Conservation (phyloP, 2,888 invertebrate species). For the Macrosiphum euphorbiae region DNA sequence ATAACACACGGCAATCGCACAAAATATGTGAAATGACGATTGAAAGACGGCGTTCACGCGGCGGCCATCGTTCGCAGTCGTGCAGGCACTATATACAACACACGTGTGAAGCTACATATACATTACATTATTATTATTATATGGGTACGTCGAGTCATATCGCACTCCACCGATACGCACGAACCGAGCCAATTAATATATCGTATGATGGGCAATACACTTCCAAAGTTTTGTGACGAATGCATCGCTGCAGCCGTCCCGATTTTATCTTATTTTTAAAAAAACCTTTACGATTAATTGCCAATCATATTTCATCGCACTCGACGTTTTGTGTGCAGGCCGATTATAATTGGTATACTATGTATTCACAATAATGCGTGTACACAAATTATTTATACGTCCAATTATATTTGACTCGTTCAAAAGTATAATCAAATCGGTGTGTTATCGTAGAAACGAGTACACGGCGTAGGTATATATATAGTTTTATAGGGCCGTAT, state of each 20-base stretch:
- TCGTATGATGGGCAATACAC: not conserved
- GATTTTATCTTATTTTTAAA: not conserved
- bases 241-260: not conserved
- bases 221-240: not conserved
- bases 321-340: not conserved
- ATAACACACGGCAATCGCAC: not conserved
- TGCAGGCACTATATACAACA: not conserved
- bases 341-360: not conserved
- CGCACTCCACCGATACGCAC: not conserved
- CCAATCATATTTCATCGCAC: not conserved
- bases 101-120: not conserved
- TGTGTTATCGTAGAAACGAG: not conserved
- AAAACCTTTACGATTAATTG: slow-evolving; percentile 5
- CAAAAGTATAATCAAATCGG: not conserved
- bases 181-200: not conserved
- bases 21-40: not conserved
- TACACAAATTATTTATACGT: not conserved
- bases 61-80: not conserved
- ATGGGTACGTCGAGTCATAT: not conserved
- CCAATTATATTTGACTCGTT: not conserved
- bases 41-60: not conserved
- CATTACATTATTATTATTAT: not conserved
- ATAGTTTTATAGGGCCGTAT: not conserved
- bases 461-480: not conserved
- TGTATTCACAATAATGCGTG: not conserved